Percentiles rank a stretch among this genome's conserved stretches.
These are phyloP conservation scores for Xestia ashworthii DNA, from an alignment of 2,888 invertebrate genomes.

Conservation along the genomic window DNA sequence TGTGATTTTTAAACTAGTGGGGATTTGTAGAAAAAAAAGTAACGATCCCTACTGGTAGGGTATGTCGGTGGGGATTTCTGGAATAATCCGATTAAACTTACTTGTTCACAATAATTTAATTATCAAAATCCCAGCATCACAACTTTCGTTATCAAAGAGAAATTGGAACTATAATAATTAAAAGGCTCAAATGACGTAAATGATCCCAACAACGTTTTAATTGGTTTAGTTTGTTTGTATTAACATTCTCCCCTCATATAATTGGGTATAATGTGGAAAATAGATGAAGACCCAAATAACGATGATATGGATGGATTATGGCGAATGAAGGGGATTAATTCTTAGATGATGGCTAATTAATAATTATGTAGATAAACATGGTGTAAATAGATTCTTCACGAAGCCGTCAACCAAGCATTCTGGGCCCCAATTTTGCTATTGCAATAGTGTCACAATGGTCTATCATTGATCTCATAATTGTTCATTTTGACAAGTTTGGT, in stretches of 20 bases:
- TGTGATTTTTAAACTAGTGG: too few relatives aligned
- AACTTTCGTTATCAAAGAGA: background rate
- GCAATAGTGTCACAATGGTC: too few relatives aligned
- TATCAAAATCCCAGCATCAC: background rate
- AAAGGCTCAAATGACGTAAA: constrained; percentile 4
- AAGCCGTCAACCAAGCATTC: too few relatives aligned
- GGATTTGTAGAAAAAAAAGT: background rate
- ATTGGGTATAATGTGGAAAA: background rate
- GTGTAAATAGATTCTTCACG: too few relatives aligned
- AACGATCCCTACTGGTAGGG: too few relatives aligned
- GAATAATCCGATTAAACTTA: too few relatives aligned
- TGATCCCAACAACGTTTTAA: constrained; percentile 2
- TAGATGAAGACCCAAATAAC: background rate
- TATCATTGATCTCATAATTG: too few relatives aligned
- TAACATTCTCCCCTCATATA: background rate
- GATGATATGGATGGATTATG: background rate
- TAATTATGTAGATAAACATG: background rate
- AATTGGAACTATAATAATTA: background rate
- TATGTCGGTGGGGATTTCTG: too few relatives aligned
- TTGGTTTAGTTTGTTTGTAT: constrained; percentile 16
- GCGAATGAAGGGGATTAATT: background rate
- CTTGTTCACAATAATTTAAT: background rate
- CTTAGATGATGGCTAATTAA: background rate
- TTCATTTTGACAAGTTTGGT: too few relatives aligned
- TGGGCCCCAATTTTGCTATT: too few relatives aligned